Conservation (phyloP, 2,113 vertebrate genomes). For the Cheirogaleus medius region DNA sequence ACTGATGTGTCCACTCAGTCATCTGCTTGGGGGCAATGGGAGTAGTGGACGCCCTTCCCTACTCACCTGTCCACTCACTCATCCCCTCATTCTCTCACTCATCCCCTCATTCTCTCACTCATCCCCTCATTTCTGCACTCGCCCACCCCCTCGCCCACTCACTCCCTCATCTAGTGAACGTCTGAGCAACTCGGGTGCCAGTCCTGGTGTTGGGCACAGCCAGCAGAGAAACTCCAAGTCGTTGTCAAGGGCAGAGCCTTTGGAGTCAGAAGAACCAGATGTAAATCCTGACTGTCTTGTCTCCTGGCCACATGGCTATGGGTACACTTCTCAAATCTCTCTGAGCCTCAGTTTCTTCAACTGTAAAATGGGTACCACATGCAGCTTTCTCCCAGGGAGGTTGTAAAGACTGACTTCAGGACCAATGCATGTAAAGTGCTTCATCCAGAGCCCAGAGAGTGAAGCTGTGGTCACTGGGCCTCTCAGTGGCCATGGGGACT, state of each 20-base stretch:
- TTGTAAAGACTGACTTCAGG: not conserved
- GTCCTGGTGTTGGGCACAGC: not conserved
- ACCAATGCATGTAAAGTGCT: not conserved
- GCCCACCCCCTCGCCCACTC: not conserved
- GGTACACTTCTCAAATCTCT: not conserved
- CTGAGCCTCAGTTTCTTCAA: not conserved
- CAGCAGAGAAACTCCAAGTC: not conserved
- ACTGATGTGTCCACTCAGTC: not conserved
- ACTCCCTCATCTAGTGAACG: not conserved
- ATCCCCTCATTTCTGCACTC: not conserved
- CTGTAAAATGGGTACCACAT: not conserved
- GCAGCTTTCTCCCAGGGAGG: not conserved
- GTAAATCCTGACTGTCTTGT: not conserved
- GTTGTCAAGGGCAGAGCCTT: not conserved
- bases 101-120: not conserved
- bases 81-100: no score
- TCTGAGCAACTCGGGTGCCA: not conserved
- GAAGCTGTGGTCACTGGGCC: not conserved
- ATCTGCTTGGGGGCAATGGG: not conserved
- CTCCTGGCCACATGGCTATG: accelerated
- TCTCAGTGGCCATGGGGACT: not conserved
- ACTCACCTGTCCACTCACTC: not conserved
- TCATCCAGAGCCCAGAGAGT: not conserved
- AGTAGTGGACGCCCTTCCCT: not conserved
- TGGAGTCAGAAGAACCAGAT: not conserved